Evolutionary conservation across 2,797 vertebrate genomes (phyloP), one percentile per base, ranked within the genome.

Genomic region (Propithecus perrieri): DNA sequence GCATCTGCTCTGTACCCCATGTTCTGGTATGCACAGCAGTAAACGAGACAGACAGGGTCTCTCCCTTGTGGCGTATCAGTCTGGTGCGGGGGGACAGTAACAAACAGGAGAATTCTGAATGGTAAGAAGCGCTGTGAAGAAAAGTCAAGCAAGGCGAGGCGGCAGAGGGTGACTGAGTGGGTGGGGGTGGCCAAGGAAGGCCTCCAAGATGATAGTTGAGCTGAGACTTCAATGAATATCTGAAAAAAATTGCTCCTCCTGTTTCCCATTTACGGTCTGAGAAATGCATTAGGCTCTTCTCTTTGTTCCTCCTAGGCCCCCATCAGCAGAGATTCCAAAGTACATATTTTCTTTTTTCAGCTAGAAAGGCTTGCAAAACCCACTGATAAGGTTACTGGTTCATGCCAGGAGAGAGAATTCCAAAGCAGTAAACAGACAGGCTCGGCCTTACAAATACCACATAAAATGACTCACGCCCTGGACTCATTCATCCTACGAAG

Each of bases 391-490:
- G 83, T 93, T 96, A 83, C 75, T 67, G 1, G 26, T 79, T 91
- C 79, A 22, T 35, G 53, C 50, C 55, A 50, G 69, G 48, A 90
- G 85, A 89, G 57, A 93, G 50, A 48, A 76, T 80, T 78, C 80
- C 69, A 89, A 69, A 80, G 96, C 17, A 96, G 97, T 85, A 93
- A 96, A 96, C 33, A 85, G 95, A 96, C 55, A 2, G 33, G 38
- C 46, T 85, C 53, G 63, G 92, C 55, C 96, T 97, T 88, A 65
- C 79, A 95, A 96, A 96, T 90, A 65, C 61, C 9, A 28, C 7
- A 86, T 74, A 95, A 97, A 97, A 96, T 57, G 91, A 96, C 97
- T 97, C 83, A 81, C 94, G 94, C 95, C 96, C 86, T 0, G 50
- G 84, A 97, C 88, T 61, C 92, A 96, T 94, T 95, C 93, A 96